These are phyloP conservation scores for Orchestia grillus DNA, from an alignment of 1,140 invertebrate genomes.

Conservation along the genomic window DNA sequence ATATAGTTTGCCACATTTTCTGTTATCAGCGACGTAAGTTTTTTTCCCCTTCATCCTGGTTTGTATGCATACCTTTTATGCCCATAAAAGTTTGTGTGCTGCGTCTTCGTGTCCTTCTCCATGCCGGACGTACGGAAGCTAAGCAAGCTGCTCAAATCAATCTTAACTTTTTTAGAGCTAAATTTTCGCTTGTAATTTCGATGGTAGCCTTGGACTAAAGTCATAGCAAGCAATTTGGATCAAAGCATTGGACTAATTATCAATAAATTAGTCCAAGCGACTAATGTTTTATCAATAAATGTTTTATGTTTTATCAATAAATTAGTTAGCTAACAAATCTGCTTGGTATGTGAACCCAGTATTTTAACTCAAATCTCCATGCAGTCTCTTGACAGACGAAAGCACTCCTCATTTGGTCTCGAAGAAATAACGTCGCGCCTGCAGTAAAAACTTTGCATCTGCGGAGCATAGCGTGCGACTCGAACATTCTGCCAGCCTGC, in stretches of 20 bases:
- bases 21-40: background rate
- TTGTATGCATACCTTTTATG: background rate
- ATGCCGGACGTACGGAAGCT: background rate
- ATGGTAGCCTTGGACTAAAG: no score
- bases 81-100: background rate
- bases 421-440: background rate
- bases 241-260: no score
- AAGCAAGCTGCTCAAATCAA: background rate
- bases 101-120: background rate
- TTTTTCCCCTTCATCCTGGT: background rate
- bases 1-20: background rate
- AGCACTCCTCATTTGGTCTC: background rate
- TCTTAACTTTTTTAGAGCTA: no score
- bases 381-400: no score
- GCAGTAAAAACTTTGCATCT: background rate
- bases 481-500: background rate
- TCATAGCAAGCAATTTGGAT: no score
- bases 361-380: no score
- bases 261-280: no score
- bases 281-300: no score
- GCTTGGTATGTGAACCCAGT: no score
- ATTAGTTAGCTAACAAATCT: no score
- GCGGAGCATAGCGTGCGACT: background rate
- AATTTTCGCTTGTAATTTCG: no score
- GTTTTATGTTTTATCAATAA: no score